Evolutionary conservation across 2,888 invertebrate genomes (phyloP).

Genomic region (Cosmorhoe ocellata): DNA sequence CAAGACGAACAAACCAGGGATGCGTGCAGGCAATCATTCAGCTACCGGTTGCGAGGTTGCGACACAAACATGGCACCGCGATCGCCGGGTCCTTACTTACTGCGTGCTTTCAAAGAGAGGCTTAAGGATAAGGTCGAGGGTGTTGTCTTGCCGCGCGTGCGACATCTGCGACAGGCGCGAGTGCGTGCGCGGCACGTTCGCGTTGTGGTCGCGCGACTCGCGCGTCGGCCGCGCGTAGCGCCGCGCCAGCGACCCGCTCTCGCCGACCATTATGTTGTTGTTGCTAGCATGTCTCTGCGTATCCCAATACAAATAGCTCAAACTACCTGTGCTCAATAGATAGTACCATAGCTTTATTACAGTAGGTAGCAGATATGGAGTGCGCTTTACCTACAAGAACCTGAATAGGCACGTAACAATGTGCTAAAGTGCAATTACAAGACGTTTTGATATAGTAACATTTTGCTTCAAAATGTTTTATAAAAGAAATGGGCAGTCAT

Average conservation of each 20-base stretch:
- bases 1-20: conserved; percentile 59
- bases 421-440: conserved; percentile 45
- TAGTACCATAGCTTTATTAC: conserved; percentile 47
- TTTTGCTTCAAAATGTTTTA: conserved; percentile 11
- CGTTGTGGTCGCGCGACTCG: conserved; percentile 69
- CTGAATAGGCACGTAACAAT: conserved; percentile 37
- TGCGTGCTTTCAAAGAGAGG: conserved; percentile 83
- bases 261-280: conserved; percentile 81
- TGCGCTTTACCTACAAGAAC: conserved; percentile 11
- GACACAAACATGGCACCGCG: conserved; percentile 52
- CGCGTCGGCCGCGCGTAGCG: conserved; percentile 70
- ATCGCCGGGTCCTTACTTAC: conserved; percentile 72
- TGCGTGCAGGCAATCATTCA: conserved; percentile 76
- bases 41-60: conserved; percentile 57
- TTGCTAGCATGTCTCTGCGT: conserved; percentile 83
- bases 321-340: conserved; percentile 62
- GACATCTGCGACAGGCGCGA: conserved; percentile 54
- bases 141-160: conserved; percentile 71
- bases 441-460: conserved; percentile 9
- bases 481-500: conserved; percentile 6
- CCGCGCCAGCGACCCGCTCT: conserved; percentile 77
- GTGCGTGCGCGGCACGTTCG: conserved; percentile 73
- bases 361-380: conserved; percentile 23
- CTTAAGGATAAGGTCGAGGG: conserved; percentile 81
- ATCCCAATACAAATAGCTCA: conserved; percentile 74